Base-by-base conservation (phyloP, 2,113 vertebrate genomes). In the Sinosuthora webbiana region DNA sequence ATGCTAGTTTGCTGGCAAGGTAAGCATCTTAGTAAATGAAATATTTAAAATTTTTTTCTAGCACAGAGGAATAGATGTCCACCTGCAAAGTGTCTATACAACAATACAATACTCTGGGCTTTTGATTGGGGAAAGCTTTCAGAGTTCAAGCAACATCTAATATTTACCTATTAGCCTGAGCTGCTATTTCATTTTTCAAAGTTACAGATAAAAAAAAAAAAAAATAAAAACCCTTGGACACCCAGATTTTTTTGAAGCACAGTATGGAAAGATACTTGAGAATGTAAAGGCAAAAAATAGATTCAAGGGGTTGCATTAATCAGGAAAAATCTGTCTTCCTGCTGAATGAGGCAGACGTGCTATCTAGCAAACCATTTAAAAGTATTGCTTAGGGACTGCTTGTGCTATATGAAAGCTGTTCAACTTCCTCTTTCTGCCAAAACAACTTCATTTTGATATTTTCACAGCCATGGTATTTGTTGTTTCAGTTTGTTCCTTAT, bases 361-460 rank as follows among this genome's bases (percentile, higher is more conserved):
- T 75, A 79, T 83, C 85, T 92, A 91, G 68, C 45, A 96, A 94
- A 89, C 41, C 53, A 52, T 83, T 89, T 83, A 49, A 31, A 90
- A 87, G 83, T 62, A 96, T 77, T 82, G 89, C 75, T 82, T 83
- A 82, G 69, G 52, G 80, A 93, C 59, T 71, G 65, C n/a, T 79
- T 88, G 82, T 78, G 93, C 90, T 78, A 64, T 71, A 53, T 11
- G 63, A 95, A 95, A 95, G 82, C 91, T 95, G 96, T 87, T 95
- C 73, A 92, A 10, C 70, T 90, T 94, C 84, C 60, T 52, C 39
- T 90, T 95, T 74, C 76, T 96, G 82, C 76, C 90, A 83, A 86
- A 93, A 88, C 47, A 52, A 86, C 56, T 89, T 86, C 22, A 53
- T 86, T 91, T 64, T 86, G 52, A 64, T 93, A 86, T 74, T 83